phyloP scores from a whole-genome alignment of 2,888 invertebrate species.

The Acronicta aceris region DNA sequence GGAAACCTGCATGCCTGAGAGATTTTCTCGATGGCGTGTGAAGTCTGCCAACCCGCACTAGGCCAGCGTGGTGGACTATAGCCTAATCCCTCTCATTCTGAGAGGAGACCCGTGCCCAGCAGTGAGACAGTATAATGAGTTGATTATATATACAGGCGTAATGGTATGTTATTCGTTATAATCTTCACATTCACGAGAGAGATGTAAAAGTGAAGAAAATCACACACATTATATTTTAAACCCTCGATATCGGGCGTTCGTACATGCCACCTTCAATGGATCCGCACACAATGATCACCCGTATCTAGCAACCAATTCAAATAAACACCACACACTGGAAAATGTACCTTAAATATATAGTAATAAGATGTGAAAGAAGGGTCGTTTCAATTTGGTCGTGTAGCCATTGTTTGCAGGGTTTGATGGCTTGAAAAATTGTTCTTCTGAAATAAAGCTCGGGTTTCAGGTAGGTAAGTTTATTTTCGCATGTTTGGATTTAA shows the following conservation, averaged over 20 bases:
- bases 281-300: constrained; percentile 56
- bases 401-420: constrained; percentile 44
- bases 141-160: too few species aligned
- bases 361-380: neutral
- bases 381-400: constrained; percentile 10
- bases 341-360: accelerated
- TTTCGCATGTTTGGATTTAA: constrained; percentile 21
- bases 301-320: constrained; percentile 29
- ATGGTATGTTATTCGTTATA: too few species aligned
- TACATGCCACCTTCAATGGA: constrained; percentile 38
- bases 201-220: constrained; percentile 24
- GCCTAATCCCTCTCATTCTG: too few species aligned
- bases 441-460: constrained; percentile 42
- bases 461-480: constrained; percentile 25
- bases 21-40: too few species aligned
- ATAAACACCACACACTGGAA: neutral
- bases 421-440: constrained; percentile 57
- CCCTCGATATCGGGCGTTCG: constrained; percentile 34
- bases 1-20: too few species aligned
- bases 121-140: too few species aligned
- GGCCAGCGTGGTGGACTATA: too few species aligned
- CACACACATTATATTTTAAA: constrained; percentile 21
- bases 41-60: too few species aligned
- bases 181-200: too few species aligned
- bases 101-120: too few species aligned